These are phyloP conservation scores for Dipodomys stephensi DNA, from an alignment of 2,113 vertebrate species.

Conservation along the genomic window DNA sequence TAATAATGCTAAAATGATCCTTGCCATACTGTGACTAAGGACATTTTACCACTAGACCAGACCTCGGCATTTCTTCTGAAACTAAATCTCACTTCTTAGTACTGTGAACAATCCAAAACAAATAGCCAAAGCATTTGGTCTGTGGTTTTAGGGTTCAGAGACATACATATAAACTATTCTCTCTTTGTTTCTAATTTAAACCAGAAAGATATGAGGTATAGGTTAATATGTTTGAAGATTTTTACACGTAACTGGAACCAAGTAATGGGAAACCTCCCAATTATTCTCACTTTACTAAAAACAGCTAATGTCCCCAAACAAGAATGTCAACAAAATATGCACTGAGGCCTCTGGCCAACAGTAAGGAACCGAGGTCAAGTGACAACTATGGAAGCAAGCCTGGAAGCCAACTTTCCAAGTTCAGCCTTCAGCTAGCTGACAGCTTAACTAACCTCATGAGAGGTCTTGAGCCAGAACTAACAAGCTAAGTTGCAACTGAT, in stretches of 20 bases:
- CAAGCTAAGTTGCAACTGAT: not conserved
- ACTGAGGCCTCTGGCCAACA: not conserved
- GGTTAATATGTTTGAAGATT: constrained; percentile 16
- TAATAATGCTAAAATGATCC: not conserved
- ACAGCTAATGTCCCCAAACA: not conserved
- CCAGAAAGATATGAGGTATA: not conserved
- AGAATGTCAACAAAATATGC: not conserved
- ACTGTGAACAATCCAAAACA: constrained; percentile 6
- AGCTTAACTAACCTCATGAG: not conserved
- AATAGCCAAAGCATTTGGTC: not conserved
- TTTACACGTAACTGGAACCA: constrained; percentile 2
- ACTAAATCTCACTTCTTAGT: not conserved
- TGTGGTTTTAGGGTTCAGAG: not conserved
- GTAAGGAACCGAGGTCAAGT: not conserved
- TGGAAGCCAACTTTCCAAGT: not conserved
- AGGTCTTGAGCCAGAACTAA: not conserved
- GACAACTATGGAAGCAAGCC: not conserved
- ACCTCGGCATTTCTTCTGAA: constrained; percentile 22
- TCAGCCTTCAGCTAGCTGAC: not conserved
- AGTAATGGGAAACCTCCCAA: constrained; percentile 32
- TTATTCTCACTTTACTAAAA: constrained; percentile 15
- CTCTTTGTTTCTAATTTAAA: too few relatives aligned
- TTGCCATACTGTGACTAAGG: not conserved
- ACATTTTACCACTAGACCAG: not conserved
- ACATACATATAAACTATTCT: not conserved